Percentiles rank a stretch among this genome's conserved stretches.
Conservation (phyloP, 2,888 invertebrate species). For the Pterostichus niger region DNA sequence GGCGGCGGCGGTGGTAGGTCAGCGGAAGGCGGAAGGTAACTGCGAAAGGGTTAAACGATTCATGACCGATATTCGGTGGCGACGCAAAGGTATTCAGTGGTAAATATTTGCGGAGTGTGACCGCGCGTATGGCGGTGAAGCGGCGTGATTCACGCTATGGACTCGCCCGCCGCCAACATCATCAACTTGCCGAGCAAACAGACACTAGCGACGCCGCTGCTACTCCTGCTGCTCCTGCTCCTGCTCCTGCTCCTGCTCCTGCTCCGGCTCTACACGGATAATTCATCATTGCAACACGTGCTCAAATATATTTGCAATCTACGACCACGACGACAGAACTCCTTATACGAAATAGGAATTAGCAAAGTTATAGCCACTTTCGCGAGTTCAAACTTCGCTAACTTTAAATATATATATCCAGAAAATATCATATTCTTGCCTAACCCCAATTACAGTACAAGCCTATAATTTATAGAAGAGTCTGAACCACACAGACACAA, state of each 20-base stretch:
- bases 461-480: too few relatives aligned
- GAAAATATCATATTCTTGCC: too few relatives aligned
- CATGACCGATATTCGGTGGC: conserved; percentile 49
- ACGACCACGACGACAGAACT: too few relatives aligned
- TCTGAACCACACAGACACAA: too few relatives aligned
- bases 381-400: too few relatives aligned
- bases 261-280: not conserved
- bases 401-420: too few relatives aligned
- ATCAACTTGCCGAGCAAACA: conserved; percentile 48
- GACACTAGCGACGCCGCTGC: too few relatives aligned
- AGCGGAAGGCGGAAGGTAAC: conserved; percentile 9
- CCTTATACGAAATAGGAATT: too few relatives aligned
- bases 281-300: conserved; percentile 11
- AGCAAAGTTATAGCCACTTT: too few relatives aligned
- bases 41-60: conserved; percentile 47
- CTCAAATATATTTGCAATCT: not conserved
- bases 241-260: not conserved
- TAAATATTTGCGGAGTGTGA: conserved; percentile 74
- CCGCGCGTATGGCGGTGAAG: conserved; percentile 71
- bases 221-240: not conserved
- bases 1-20: too few relatives aligned
- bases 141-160: conserved; percentile 58
- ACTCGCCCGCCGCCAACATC: conserved; percentile 46
- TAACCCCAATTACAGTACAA: too few relatives aligned
- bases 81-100: conserved; percentile 38